Evolutionary conservation across 2,888 invertebrate genomes (phyloP), one percentile per base, ranked within the genome.

Genomic region (Tenthredo livida): DNA sequence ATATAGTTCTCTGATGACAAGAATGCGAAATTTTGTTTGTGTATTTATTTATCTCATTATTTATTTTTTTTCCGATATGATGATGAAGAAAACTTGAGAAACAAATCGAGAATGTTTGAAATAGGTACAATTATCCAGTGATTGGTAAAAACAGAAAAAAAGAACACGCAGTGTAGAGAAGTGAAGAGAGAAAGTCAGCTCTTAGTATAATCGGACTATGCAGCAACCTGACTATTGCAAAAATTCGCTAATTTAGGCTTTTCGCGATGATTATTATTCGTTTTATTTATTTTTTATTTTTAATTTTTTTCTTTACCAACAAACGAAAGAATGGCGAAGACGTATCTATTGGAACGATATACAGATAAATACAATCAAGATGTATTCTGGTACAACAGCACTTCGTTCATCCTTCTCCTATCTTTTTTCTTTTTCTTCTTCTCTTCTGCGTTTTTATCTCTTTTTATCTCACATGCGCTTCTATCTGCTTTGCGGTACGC

Each of bases 401-500:
- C 17, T 50, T 50, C 17, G 50, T 17, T 17, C n/a, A 50, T 17
- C n/a, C n/a, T 50, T 50, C 50, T 50, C 5, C 50, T n/a, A 6
- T n/a, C n/a, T 6, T 50, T 5, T 5, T 4, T 54, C 7, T 54
- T 54, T 1, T n/a, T 54, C n/a, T 54, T n/a, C 1, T n/a, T n/a
- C 1, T 54, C n/a, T 54, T n/a, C 54, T 54, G n/a, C 75, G 17
- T 85, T 86, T 72, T 65, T 58, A 9, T 86, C 65, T 72, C 65
- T 37, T 33, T 72, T 84, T 86, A 84, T 73, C 84, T 85, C 75
- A 78, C 37, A 70, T 77, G 40, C 77, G 40, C 70, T 21, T 70
- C 29, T 15, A 12, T 25, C 25, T 25, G 15, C 29, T 33, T 54
- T 78, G 37, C 84, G 87, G n/a, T 10, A 5, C 58, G 17, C 33